Evolutionary conservation across 1,140 invertebrate species (phyloP), one percentile per base, ranked within the genome.

Genomic region (Calliphora vicina): DNA sequence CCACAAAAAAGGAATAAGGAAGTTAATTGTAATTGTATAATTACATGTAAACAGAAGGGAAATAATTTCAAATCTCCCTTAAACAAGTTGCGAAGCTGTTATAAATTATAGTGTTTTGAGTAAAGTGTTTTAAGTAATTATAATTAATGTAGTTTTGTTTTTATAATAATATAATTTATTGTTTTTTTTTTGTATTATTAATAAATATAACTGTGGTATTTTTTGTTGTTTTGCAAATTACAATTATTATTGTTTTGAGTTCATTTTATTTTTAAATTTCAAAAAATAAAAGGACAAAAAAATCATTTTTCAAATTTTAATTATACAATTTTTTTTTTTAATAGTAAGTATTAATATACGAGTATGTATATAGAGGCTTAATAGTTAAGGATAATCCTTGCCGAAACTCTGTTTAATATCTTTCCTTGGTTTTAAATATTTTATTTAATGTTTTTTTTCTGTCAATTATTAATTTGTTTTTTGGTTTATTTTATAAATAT

Each of bases 241-340:
- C 74, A 78, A 78, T 78, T 78, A 78, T 78, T 78, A 78, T 78
- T 78, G 74, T 78, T 78, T 78, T 78, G 74, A 78, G 74, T 78
- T 78, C 74, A 78, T 78, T 42, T 78, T 35, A 43, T 20, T 35
- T 74, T 78, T 78, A 78, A 78, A 78, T 78, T 43, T 43, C 29
- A 78, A 78, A 78, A 78, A 74, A n/a, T 74, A 57, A 57, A 57
- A 57, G 45, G 45, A 57, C 45, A 57, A 57, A 57, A 67, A 67
- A 67, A 43, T 43, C 35, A 35, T 67, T 67, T 67, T 67, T 67
- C 17, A 9, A 67, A 67, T 67, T 20, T 67, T 67, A 67, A 67
- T 78, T n/a, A 78, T 78, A 78, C 74, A 78, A 67, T 67, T 67
- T 61, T 61, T n/a, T 61, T n/a, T 67, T 23, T 67, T 57, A 57